Base-by-base conservation (phyloP, 2,113 vertebrate species). In the Australoheros scitulus region DNA sequence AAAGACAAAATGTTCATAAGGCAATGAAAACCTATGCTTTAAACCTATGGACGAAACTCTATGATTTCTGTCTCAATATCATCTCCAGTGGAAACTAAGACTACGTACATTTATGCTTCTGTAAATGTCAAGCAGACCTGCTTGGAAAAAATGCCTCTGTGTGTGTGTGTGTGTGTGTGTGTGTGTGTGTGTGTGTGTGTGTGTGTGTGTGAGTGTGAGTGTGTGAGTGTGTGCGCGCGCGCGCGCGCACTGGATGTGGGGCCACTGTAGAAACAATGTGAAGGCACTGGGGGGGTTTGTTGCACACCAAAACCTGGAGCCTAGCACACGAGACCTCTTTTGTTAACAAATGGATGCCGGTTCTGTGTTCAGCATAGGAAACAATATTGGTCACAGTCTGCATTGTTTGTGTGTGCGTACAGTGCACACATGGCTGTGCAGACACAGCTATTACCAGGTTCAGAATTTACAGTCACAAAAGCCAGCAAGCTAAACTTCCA, bases 241-340 rank as follows among this genome's bases (percentile, higher is more conserved):
- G 41, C 17, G 24, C 26, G 24, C 24, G 60, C n/a, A 22, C 64
- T 61, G 76, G 61, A 55, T 76, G 55, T 64, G 76, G 61, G 84
- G 76, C 76, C 80, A 63, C 58, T 41, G 70, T 76, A 70, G 38
- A 55, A 90, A 84, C 76, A 86, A 77, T 76, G 77, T 61, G 77
- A 63, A 24, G 52, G 59, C 68, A 55, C 75, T 38, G 6, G 65
- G 6, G 79, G 13, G 79, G 84, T 55, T 77, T 79, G 47, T 60
- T 88, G 32, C 26, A 70, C 56, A 60, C 20, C 24, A 3, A 50
- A 59, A 55, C 56, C 86, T 81, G 59, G 24, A 88, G 83, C 74
- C 72, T 56, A 82, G 65, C 80, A 74, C 89, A 83, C 57, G 22
- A 85, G 61, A 76, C 11, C 52, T n/a, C 47, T 77, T 81, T 92